Base-by-base conservation (phyloP, 1,140 invertebrate genomes). In the Ips typographus region DNA sequence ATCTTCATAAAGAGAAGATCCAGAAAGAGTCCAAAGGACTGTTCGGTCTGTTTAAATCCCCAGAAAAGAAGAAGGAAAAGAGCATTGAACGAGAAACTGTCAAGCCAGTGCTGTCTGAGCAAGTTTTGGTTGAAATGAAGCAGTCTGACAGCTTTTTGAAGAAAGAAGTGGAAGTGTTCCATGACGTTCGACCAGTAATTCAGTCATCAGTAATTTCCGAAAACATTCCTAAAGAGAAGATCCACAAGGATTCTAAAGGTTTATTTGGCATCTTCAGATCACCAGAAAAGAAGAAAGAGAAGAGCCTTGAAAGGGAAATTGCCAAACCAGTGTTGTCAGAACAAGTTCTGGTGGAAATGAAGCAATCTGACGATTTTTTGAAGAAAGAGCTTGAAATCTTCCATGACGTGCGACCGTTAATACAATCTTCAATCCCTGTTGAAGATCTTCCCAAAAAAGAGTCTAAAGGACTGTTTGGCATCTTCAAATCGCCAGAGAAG, bases 221-320 rank as follows among this genome's bases (percentile, higher is more conserved):
- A 44, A 38, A 52, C 6, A 3, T 47, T 37, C 44, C 41, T 52
- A 51, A 72, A 67, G 51, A 63, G 40, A 69, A 64, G 38, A 52
- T 22, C 37, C 41, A 70, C 56, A 71, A 67, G 22, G 60, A 70
- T 59, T 52, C 43, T 43, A 70, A 72, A 71, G 68, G 68, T n/a
- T 60, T 74, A 3, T 71, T 74, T 70, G 70, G 72, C 2, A 57
- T 73, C 42, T 76, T 75, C 61, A 71, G 71, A 49, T 67, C 61
- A 2, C 47, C 57, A 39, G 65, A 70, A 38, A 70, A 66, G 64
- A 53, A 52, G 22, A 44, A 69, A 60, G 63, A 70, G 56, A 68
- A 61, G 57, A 71, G 63, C n/a, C 53, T 67, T 43, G 71, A 75
- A 39, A 65, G 63, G 42, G 44, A 53, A n/a, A 22, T 61, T 1